Evolutionary conservation across 2,797 vertebrate species (phyloP).

Genomic region (Gymnopithys bicolor): DNA sequence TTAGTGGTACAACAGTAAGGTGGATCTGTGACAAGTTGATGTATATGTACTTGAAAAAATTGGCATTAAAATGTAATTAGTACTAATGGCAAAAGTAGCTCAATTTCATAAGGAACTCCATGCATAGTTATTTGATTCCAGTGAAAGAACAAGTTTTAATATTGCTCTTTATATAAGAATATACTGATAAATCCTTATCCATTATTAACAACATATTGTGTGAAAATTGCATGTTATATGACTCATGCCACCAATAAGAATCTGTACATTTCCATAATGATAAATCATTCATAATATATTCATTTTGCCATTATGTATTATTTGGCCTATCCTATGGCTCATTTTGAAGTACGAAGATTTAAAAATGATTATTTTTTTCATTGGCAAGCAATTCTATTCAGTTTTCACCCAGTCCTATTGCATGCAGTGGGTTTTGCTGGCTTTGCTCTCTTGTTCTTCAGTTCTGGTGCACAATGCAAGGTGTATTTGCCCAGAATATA

Average conservation of each 20-base stretch:
- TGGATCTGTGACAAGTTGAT: slow-evolving; percentile 40
- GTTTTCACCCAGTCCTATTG: background rate
- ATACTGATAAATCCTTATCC: slow-evolving; percentile 76
- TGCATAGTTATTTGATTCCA: slow-evolving; percentile 63
- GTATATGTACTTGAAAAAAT: slow-evolving; percentile 41
- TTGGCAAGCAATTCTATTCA: slow-evolving; percentile 29
- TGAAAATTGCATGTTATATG: slow-evolving; percentile 71
- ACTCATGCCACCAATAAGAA: slow-evolving; percentile 76
- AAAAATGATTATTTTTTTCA: slow-evolving; percentile 67
- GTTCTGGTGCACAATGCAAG: background rate
- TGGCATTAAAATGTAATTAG: slow-evolving; percentile 63
- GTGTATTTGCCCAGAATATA: background rate
- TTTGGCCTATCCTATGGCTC: slow-evolving; percentile 70
- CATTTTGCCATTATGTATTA: slow-evolving; percentile 65
- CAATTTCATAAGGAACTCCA: slow-evolving; percentile 50
- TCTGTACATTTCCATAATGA: slow-evolving; percentile 71
- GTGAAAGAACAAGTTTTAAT: slow-evolving; percentile 74
- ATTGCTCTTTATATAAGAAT: slow-evolving; percentile 63
- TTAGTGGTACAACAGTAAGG: background rate
- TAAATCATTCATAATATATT: slow-evolving; percentile 77
- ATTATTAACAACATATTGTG: slow-evolving; percentile 77
- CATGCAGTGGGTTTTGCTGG: background rate
- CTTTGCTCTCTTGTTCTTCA: background rate
- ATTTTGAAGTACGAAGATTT: slow-evolving; percentile 72
- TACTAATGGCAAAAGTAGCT: slow-evolving; percentile 54